Percentiles rank a stretch among this genome's conserved stretches.
These are phyloP conservation scores for Ephydatia muelleri DNA, from an alignment of 37 sponge, comb jelly and placozoan species.

Conservation along the genomic window DNA sequence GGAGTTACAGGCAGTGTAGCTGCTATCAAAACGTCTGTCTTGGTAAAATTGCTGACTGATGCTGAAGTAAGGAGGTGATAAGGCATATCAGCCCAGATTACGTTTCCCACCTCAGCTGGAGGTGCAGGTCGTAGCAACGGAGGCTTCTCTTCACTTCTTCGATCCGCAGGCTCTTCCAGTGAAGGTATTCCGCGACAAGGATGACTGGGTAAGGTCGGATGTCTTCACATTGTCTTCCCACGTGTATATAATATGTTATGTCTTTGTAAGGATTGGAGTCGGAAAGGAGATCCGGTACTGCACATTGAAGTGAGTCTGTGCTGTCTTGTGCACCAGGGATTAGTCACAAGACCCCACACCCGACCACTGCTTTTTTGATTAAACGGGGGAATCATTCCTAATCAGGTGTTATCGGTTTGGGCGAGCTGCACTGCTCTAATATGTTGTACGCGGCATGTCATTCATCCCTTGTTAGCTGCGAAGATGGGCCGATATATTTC, in stretches of 20 bases:
- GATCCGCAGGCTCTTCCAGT: slow-evolving; percentile 53
- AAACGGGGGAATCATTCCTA: not conserved
- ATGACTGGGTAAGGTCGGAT: slow-evolving; percentile 82
- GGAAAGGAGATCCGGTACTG: slow-evolving; percentile 86
- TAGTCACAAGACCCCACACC: not conserved
- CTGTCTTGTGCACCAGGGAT: not conserved
- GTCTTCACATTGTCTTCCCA: not conserved
- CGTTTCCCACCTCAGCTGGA: slow-evolving; percentile 32
- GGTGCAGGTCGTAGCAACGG: slow-evolving; percentile 78
- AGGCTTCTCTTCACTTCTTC: slow-evolving; percentile 82
- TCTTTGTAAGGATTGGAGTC: slow-evolving; percentile 58
- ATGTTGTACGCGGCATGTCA: not conserved
- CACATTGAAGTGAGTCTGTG: slow-evolving; percentile 82
- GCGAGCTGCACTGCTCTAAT: not conserved
- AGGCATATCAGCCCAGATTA: not conserved
- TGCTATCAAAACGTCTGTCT: slow-evolving; percentile 83
- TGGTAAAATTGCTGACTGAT: slow-evolving; percentile 52
- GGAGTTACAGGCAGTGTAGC: slow-evolving; percentile 95
- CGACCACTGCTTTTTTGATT: not conserved
- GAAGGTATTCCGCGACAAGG: slow-evolving; percentile 66
- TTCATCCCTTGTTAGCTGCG: slow-evolving; percentile 46
- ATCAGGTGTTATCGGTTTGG: not conserved
- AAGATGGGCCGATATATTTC: slow-evolving; percentile 92
- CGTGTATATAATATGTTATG: not conserved
- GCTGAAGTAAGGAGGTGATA: not conserved